phyloP scores from a whole-genome alignment of 1,140 invertebrate species.

The Penaeus chinensis region DNA sequence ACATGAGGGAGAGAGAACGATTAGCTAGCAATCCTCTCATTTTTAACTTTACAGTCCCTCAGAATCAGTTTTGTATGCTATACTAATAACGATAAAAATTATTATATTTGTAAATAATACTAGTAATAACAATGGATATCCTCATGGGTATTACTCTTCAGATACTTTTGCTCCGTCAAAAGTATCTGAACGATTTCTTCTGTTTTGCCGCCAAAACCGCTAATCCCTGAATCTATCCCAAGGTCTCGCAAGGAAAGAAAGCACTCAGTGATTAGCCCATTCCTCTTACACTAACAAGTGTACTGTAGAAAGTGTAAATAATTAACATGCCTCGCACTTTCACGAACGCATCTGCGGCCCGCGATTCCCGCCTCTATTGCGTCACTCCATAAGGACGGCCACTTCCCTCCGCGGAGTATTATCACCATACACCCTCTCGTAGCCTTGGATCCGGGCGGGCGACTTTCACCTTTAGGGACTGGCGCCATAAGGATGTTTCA shows the following conservation, averaged over 20 bases:
- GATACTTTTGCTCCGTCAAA: too few species aligned
- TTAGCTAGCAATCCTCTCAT: too few species aligned
- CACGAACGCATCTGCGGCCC: neutral
- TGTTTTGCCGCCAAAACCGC: too few species aligned
- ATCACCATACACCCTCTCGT: constrained; percentile 1
- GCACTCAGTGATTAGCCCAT: constrained; percentile 3
- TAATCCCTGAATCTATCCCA: neutral
- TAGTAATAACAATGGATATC: too few species aligned
- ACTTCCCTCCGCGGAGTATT: neutral
- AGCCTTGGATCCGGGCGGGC: neutral
- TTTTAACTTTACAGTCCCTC: too few species aligned
- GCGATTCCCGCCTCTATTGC: constrained; percentile 2
- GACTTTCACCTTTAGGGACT: neutral
- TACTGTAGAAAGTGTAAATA: constrained; percentile 15
- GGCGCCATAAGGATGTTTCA: neutral
- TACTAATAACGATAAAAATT: too few species aligned
- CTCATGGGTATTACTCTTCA: too few species aligned
- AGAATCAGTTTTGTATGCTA: too few species aligned
- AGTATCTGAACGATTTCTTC: too few species aligned
- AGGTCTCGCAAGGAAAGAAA: neutral
- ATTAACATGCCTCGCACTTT: constrained; percentile 17
- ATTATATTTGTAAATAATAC: too few species aligned
- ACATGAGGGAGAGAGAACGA: too few species aligned
- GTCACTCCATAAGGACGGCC: neutral
- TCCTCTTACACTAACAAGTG: constrained; percentile 6